Conservation (phyloP, 2,888 invertebrate species). For the Oscheius sp. region DNA sequence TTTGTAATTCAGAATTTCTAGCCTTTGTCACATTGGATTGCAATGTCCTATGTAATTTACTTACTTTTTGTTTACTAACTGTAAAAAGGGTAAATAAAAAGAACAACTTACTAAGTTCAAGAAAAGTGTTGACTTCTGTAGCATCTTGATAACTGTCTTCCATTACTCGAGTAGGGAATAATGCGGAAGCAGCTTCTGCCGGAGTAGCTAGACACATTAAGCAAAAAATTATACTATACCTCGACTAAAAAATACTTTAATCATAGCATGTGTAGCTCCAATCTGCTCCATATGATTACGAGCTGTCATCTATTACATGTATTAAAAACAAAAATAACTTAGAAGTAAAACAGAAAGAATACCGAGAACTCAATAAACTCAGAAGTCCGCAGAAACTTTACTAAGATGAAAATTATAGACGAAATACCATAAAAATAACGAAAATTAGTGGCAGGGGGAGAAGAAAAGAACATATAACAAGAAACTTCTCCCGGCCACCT, state of each 20-base stretch:
- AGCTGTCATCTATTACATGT: neutral
- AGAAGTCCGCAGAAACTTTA: too few relatives aligned
- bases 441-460: too few relatives aligned
- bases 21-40: neutral
- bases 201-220: neutral
- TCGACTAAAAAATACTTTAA: neutral
- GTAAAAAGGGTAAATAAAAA: neutral
- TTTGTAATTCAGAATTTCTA: neutral
- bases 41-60: neutral
- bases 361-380: neutral
- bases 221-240: neutral
- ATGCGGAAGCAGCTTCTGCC: neutral
- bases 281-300: neutral
- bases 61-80: neutral
- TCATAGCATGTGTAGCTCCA: neutral
- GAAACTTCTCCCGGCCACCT: constrained; percentile 15
- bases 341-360: neutral
- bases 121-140: constrained; percentile 14
- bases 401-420: neutral
- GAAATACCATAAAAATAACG: neutral
- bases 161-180: constrained; percentile 20
- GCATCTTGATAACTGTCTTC: neutral
- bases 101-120: neutral
- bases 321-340: neutral
- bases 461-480: neutral